Conservation (phyloP, 2,797 vertebrate species). For the Apogon talboti region DNA sequence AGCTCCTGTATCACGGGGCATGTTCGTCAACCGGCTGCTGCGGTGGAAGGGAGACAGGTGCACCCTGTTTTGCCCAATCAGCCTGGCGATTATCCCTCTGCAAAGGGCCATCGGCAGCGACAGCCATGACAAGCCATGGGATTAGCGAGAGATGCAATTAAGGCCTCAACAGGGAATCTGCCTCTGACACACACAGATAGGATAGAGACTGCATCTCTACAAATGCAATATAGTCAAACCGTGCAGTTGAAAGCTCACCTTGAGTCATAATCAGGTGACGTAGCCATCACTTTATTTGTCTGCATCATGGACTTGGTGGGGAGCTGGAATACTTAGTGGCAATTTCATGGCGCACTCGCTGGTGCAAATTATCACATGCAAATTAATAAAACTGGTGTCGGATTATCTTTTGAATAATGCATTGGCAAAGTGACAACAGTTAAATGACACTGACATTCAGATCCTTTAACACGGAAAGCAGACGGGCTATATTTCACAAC, state of each 20-base stretch:
- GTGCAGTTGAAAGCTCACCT: conserved; percentile 67
- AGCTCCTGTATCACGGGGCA: conserved; percentile 29
- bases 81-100: conserved; percentile 70
- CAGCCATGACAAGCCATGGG: conserved; percentile 67
- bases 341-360: conserved; percentile 54
- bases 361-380: conserved; percentile 76
- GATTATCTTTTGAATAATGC: conserved; percentile 66
- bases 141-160: conserved; percentile 82
- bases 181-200: conserved; percentile 69
- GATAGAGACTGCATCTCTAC: conserved; percentile 55
- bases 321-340: conserved; percentile 46
- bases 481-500: conserved; percentile 56
- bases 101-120: conserved; percentile 61
- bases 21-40: conserved; percentile 57
- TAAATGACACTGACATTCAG: conserved; percentile 57
- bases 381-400: conserved; percentile 65
- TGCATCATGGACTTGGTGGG: conserved; percentile 35
- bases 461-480: conserved; percentile 30
- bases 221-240: conserved; percentile 53
- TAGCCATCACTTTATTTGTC: conserved; percentile 50
- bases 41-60: conserved; percentile 66
- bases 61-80: conserved; percentile 66
- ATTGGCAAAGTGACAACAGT: conserved; percentile 51
- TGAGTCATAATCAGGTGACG: conserved; percentile 57
- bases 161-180: conserved; percentile 71